Evolutionary conservation across 2,113 vertebrate genomes (phyloP), one percentile per base, ranked within the genome.

Genomic region (Colistium nudipinnis): DNA sequence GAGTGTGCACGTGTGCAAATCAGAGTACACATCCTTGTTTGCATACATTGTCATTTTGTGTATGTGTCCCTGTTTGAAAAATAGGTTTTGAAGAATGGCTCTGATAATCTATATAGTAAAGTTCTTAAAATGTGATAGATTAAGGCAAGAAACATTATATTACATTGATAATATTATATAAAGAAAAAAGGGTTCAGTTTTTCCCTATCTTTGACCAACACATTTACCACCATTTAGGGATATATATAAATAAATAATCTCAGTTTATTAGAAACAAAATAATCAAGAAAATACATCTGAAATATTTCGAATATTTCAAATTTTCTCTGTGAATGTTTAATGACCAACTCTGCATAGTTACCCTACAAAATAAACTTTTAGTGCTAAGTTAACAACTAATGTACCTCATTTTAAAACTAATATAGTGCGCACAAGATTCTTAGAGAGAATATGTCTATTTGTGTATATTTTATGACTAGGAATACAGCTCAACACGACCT

Each of bases 341-440:
- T 39, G 20, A 33, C 17, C 20, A 7, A 11, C 9, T 4, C 27
- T 52, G 28, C 10, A 60, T 20, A 68, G 16, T 44, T 35, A 27
- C 3, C 4, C n/a, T 4, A 6, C 6, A 49, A 13, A n/a, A n/a
- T n/a, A n/a, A n/a, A n/a, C n/a, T n/a, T n/a, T n/a, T 4, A 56
- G n/a, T 36, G 16, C 27, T 38, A 44, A 11, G 17, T 51, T 38
- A 74, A 62, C 60, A 57, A 54, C 59, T 47, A 33, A 52, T 49
- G 59, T 48, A 73, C 64, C 79, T 79, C 43, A 76, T 28, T 57
- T 61, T 57, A 25, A 55, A 14, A 38, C 7, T 27, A 41, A 43
- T 62, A n/a, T 47, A 7, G 13, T 1, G 4, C 4, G 28, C 13
- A 35, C 28, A 55, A n/a, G 4, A 7, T 27, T 57, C 62, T 6